Percentiles rank a stretch among this genome's conserved stretches.
Evolutionary conservation across 2,797 vertebrate genomes (phyloP).

Genomic region (Petrocephalus schoutedeni): DNA sequence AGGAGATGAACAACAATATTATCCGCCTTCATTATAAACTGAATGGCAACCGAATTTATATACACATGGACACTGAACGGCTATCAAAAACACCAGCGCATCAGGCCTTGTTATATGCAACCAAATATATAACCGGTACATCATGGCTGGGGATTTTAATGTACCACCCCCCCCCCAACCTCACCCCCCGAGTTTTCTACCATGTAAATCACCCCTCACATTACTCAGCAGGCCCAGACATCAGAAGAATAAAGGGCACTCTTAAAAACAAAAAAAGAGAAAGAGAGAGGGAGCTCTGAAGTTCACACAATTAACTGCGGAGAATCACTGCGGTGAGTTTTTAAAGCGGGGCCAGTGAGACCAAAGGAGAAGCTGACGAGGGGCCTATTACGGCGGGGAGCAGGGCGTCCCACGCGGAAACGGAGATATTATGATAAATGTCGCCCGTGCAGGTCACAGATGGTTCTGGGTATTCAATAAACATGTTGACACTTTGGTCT

Average conservation of each 20-base stretch:
- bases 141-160: background rate
- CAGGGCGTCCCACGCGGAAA: constrained; percentile 48
- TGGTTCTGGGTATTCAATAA: constrained; percentile 97
- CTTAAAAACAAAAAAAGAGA: background rate
- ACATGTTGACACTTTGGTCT: constrained; percentile 91
- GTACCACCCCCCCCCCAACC: background rate
- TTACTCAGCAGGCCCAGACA: background rate
- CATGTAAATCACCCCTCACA: constrained; percentile 14
- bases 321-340: background rate
- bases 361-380: constrained; percentile 9
- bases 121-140: background rate
- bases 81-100: background rate
- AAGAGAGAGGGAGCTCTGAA: constrained; percentile 7
- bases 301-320: background rate
- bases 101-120: background rate
- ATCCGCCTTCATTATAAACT: background rate
- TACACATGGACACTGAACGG: background rate
- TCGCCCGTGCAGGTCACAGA: constrained; percentile 65
- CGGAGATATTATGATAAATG: constrained; percentile 68
- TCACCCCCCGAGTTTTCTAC: background rate
- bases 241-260: background rate
- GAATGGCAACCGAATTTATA: background rate
- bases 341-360: constrained; percentile 8
- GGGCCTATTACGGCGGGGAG: constrained; percentile 21
- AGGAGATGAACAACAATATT: background rate